Base-by-base conservation (phyloP, 2,797 vertebrate species). In the Notamacropus eugenii region DNA sequence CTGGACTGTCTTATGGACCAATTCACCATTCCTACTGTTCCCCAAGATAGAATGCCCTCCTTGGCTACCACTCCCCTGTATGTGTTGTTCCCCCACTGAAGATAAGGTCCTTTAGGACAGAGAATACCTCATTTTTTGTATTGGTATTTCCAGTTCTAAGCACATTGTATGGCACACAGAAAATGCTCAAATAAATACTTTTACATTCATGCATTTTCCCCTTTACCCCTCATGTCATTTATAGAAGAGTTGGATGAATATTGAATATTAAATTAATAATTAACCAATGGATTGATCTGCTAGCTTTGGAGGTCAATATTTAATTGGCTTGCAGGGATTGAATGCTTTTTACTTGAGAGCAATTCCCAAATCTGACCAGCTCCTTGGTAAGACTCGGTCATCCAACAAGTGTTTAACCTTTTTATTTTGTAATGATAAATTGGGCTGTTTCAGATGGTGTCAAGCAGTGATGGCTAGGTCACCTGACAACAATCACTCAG, bases 401-500 rank as follows among this genome's bases (percentile, higher is more conserved):
- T 91, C 94, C 90, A 16, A 0, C 4, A 90, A 50, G 58, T 94
- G 59, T n/a, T 90, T 92, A 56, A 46, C 95, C 46, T 95, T 94
- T 97, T 87, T 1, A 0, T 94, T 22, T 95, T 57, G 10, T 9
- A 97, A 94, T 95, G 14, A 40, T 90, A 90, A 46, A 0, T 97
- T 96, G 93, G 46, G 96, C 92, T 95, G 96, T 90, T 94, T 93
- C 91, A 67, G 67, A 95, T 95, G 93, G 98, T 97, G 97, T 96
- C 94, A 34, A 98, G 95, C 74, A 93, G 94, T 16, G 24, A 97
- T 92, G 93, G 91, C 93, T 55, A 55, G 92, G 98, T 96, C 98
- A 98, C 91, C 91, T 94, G 0, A 98, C 98, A 98, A 98, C 96
- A 97, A 97, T 96, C 0, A 50, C 95, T 97, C 97, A 97, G 97